Conservation (phyloP, 2,888 invertebrate species). For the Diarsia mendica region DNA sequence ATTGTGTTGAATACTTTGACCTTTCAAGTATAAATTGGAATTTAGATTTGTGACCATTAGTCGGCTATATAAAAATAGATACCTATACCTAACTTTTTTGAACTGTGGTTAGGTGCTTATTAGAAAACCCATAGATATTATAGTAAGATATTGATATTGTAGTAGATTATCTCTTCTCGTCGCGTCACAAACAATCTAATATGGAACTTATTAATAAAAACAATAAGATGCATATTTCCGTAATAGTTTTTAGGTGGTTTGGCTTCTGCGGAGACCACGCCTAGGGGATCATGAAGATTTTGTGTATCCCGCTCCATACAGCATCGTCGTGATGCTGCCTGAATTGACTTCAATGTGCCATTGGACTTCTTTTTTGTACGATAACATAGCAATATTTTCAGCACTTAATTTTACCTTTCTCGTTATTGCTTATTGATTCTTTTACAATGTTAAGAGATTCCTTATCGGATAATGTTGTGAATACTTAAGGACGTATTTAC, state of each 20-base stretch:
- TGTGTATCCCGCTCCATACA: conserved; percentile 1
- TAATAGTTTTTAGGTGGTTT: conserved; percentile 46
- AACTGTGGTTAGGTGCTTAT: background rate
- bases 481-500: no score
- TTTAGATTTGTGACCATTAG: background rate
- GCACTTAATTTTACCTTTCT: no score
- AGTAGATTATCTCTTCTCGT: conserved; percentile 8
- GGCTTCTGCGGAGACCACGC: background rate
- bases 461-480: no score
- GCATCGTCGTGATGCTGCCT: background rate
- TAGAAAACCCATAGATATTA: background rate
- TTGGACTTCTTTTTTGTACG: background rate
- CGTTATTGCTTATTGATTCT: no score
- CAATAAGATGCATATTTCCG: conserved; percentile 46
- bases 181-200: conserved; percentile 4
- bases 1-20: no score
- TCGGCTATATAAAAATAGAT: background rate
- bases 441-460: no score
- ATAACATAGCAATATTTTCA: no score
- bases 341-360: background rate
- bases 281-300: background rate
- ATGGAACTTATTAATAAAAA: conserved; percentile 25
- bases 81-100: background rate
- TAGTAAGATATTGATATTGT: background rate
- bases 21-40: background rate